Conservation (phyloP, 2,888 invertebrate genomes). For the Ichneumoninae sp. region DNA sequence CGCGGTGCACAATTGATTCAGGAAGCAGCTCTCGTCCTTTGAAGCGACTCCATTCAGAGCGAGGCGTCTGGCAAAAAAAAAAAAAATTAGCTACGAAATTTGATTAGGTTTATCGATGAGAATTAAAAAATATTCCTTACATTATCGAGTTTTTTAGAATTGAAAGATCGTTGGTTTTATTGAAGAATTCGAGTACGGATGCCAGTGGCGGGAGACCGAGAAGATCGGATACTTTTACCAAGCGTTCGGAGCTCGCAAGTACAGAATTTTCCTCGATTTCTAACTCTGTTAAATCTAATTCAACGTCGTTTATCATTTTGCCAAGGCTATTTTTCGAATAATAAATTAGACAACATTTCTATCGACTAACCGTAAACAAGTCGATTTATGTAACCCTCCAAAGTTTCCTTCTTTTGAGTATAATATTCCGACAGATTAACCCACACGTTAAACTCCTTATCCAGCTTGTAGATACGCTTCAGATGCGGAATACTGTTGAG, state of each 20-base stretch:
- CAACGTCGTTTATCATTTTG: background rate
- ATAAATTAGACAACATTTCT: conserved; percentile 42
- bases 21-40: conserved; percentile 52
- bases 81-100: background rate
- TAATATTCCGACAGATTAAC: conserved; percentile 70
- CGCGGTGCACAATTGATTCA: conserved; percentile 55
- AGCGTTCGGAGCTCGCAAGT: conserved; percentile 62
- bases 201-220: conserved; percentile 70
- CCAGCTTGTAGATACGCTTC: conserved; percentile 72
- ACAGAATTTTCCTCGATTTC: conserved; percentile 52
- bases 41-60: conserved; percentile 42
- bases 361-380: conserved; percentile 42
- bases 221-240: conserved; percentile 71
- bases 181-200: conserved; percentile 70
- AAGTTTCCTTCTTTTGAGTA: conserved; percentile 67
- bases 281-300: conserved; percentile 37
- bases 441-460: conserved; percentile 72
- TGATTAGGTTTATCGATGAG: background rate
- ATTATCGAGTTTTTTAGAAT: conserved; percentile 70
- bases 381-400: conserved; percentile 69
- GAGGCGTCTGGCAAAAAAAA: conserved; percentile 31
- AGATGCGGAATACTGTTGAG: conserved; percentile 68
- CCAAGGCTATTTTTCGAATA: conserved; percentile 22
- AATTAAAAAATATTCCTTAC: conserved; percentile 65
- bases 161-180: conserved; percentile 62